A percentile compares a stretch with the other conserved stretches of the same genome.
Evolutionary conservation across 2,113 vertebrate species (phyloP).

Genomic region (Furnarius figulus): DNA sequence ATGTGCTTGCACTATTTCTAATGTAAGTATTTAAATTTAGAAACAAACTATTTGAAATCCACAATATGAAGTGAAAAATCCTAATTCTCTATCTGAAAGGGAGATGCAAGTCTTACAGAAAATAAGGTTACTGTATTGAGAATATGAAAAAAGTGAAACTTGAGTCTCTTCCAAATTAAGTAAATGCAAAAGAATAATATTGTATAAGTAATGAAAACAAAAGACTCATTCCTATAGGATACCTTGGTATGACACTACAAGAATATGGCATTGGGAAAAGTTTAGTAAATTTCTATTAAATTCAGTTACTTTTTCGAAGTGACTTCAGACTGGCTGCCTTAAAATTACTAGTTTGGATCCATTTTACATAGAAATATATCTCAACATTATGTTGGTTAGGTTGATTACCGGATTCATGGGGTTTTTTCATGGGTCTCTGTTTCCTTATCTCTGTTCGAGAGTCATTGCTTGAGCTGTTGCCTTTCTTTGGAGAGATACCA

Average conservation of each 20-base stretch:
- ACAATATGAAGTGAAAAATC: background rate
- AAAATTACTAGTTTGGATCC: background rate
- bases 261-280: background rate
- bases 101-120: background rate
- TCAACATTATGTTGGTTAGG: background rate
- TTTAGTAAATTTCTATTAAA: background rate
- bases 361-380: accelerated
- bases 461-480: background rate
- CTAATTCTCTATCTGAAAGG: background rate
- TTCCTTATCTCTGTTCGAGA: background rate
- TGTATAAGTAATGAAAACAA: background rate
- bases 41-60: background rate
- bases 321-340: background rate
- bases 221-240: background rate
- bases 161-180: background rate
- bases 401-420: accelerated
- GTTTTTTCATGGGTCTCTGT: background rate
- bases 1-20: background rate
- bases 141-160: background rate
- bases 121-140: background rate
- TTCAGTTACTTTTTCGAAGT: background rate
- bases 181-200: background rate
- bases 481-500: background rate
- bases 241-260: background rate
- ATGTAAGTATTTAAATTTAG: background rate